Base-by-base conservation (phyloP, 2,113 vertebrate species). In the Oreochromis spilurus region DNA sequence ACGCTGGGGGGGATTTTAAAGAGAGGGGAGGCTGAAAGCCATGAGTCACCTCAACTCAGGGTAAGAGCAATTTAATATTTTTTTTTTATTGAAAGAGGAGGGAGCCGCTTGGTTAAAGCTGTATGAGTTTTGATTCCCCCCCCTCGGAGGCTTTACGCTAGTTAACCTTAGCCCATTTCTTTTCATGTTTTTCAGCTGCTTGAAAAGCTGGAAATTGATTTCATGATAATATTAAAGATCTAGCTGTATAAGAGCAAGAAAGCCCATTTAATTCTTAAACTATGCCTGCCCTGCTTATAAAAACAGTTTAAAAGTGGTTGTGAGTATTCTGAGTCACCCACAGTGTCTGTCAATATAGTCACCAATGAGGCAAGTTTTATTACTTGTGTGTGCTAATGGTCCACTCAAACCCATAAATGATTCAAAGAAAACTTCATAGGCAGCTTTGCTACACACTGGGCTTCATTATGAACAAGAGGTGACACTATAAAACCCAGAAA, bases 21-120 rank as follows among this genome's bases (percentile, higher is more conserved):
- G 45, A 54, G 62, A 81, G 80, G 13, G 21, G 84, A 85, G 88
- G 77, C 93, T 82, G 93, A 94, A 52, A 90, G 93, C 92, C 93
- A 98, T 98, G 97, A 98, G 93, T 93, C 96, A 97, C 86, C 91
- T 96, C 84, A 96, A 94, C 89, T 89, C 95, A 9, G 97, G 97
- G 97, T 98, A 96, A 93, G 97, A 90, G 9, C 83, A 31, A 7
- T 34, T 87, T 24, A 3, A 58, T 88, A 4, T 85, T 9, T 4
- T 81, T 81, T 52, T 82, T 13, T 48, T 10, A 16, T 86, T 5
- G 3, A 40, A 3, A n/a, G 45, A 31, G 3, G 17, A 24, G 2
- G 3, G 14, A 24, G n/a, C 8, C 14, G n/a, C 14, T 31, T 45
- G 57, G 36, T 21, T 62, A 24, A 9, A 7, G 7, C 31, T 36